Percentiles rank a stretch among this genome's conserved stretches.
These are phyloP conservation scores for Xanthia icteritia DNA, from an alignment of 2,888 invertebrate species.

Conservation along the genomic window DNA sequence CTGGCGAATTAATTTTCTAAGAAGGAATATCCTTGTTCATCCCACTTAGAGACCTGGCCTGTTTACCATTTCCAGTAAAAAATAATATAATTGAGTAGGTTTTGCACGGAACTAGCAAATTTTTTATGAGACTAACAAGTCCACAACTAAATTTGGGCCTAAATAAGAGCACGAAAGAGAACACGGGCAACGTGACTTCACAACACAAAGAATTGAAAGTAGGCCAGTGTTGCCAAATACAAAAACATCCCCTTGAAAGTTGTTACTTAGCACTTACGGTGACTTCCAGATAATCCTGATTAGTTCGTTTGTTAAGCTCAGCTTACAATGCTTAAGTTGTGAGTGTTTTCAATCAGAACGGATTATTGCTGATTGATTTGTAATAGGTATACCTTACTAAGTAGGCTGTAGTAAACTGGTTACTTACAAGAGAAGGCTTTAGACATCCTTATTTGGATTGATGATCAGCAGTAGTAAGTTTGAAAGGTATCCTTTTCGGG, in stretches of 20 bases:
- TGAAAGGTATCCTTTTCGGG: background rate
- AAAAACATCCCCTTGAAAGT: constrained; percentile 35
- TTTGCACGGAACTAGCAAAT: too few species aligned
- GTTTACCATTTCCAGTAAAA: too few species aligned
- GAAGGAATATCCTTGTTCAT: too few species aligned
- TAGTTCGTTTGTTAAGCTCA: constrained; percentile 22
- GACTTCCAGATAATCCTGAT: constrained; percentile 47
- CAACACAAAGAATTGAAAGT: constrained; percentile 10
- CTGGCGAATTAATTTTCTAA: too few species aligned
- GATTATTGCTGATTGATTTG: constrained; percentile 24
- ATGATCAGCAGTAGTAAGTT: background rate
- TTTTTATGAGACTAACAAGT: too few species aligned
- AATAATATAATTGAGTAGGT: too few species aligned
- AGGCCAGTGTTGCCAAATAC: constrained; percentile 23
- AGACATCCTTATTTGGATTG: constrained; percentile 6
- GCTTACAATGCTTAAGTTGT: constrained; percentile 16
- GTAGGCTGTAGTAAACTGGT: background rate
- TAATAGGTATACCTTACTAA: background rate
- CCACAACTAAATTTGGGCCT: too few species aligned
- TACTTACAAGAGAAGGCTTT: background rate
- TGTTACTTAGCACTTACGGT: constrained; percentile 1
- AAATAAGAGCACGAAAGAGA: background rate
- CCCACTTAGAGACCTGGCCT: too few species aligned
- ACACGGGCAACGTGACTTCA: background rate
- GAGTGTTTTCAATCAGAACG: constrained; percentile 9